Base-by-base conservation (phyloP, 1,140 invertebrate species). In the Aphidius ervi region DNA sequence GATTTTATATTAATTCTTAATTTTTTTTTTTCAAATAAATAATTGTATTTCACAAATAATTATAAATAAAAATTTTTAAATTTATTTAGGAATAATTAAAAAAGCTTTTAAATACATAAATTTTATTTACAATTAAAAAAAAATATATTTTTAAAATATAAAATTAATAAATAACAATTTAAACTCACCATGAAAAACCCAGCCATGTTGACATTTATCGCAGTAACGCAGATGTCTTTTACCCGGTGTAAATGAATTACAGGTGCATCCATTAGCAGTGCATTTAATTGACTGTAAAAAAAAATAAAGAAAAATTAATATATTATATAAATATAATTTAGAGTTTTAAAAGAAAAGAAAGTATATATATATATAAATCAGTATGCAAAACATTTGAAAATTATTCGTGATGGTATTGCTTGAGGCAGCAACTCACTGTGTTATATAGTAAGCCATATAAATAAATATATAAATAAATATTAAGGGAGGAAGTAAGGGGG, bases 121-220 rank as follows among this genome's bases (percentile, higher is more conserved):
- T 10, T 43, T 8, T 3, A 43, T 43, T 43, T 10, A 43, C 6
- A 9, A 39, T 39, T 23, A 7, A 39, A 52, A 39, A 10, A 37
- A 8, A 31, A 3, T 31, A n/a, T n/a, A n/a, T n/a, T n/a, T n/a
- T n/a, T n/a, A n/a, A n/a, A n/a, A n/a, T n/a, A n/a, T n/a, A 31
- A 31, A 31, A 16, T 16, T 31, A 46, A 48, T n/a, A 58, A n/a
- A 52, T 56, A 58, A 56, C 42, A 40, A 16, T 16, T 7, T 50
- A 31, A 39, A 80, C 88, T 88, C 76, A 91, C 88, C 88, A 76
- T 91, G 89, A 59, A 86, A 85, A 52, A 91, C 88, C 88, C 88
- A 91, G 56, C 88, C 88, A 72, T 91, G 89, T 66, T 85, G 86
- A 70, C 89, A 91, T 48, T 83, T 84, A 64, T 88, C 86, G 78